Conservation (phyloP, 1,140 invertebrate species). For the Cotesia vestalis region DNA sequence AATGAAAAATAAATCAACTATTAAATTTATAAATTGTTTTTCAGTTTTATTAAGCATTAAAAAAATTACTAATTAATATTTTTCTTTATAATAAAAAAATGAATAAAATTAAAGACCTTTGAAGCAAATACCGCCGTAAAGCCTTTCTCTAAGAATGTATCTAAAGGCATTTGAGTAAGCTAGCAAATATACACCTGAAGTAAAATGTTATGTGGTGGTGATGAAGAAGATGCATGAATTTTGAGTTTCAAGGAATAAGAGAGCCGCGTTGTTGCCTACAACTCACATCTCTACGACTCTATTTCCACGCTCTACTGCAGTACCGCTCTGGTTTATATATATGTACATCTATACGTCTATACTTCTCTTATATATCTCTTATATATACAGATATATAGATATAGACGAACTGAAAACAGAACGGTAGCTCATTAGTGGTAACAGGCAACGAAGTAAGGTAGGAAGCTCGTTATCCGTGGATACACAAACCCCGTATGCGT, state of each 20-base stretch:
- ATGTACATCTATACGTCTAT: no score
- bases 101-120: not conserved
- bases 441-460: slow-evolving; percentile 59
- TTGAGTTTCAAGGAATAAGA: not conserved
- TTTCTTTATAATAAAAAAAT: not conserved
- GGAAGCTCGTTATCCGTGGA: slow-evolving; percentile 62
- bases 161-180: no score
- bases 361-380: no score
- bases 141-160: no score
- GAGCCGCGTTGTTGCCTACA: not conserved
- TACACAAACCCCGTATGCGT: slow-evolving; percentile 52
- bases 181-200: slow-evolving; percentile 9
- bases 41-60: not conserved
- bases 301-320: not conserved
- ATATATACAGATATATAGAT: slow-evolving; percentile 8
- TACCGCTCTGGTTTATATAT: no score
- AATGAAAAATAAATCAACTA: no score
- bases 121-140: no score
- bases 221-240: slow-evolving; percentile 17
- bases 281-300: not conserved
- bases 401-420: slow-evolving; percentile 52
- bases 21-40: not conserved
- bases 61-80: not conserved
- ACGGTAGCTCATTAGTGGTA: slow-evolving; percentile 62
- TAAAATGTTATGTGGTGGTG: not conserved